These are phyloP conservation scores for Helogale parvula DNA, from an alignment of 2,113 vertebrate species.

Conservation along the genomic window DNA sequence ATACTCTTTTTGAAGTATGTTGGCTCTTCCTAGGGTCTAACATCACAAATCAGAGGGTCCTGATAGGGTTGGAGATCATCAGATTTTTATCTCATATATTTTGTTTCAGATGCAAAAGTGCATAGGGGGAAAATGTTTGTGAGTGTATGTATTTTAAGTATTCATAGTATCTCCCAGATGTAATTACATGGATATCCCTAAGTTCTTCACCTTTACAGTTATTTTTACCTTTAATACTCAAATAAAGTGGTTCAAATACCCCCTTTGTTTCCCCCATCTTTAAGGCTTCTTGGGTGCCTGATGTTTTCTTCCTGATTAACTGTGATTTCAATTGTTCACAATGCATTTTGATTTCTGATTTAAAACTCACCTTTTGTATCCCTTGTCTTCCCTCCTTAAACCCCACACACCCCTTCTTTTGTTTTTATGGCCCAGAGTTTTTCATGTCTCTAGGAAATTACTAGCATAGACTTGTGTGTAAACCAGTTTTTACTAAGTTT, in stretches of 20 bases:
- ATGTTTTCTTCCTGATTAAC: not conserved
- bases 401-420: not conserved
- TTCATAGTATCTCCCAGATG: not conserved
- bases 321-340: not conserved
- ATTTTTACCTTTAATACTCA: slow-evolving; percentile 22
- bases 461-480: not conserved
- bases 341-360: not conserved
- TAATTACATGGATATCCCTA: not conserved
- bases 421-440: not conserved
- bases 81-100: slow-evolving; percentile 1
- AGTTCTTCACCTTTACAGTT: not conserved
- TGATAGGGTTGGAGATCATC: not conserved
- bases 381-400: not conserved
- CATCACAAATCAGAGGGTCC: not conserved
- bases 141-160: not conserved
- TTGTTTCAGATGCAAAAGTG: slow-evolving; percentile 1
- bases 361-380: not conserved
- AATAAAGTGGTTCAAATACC: not conserved
- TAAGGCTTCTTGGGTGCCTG: not conserved
- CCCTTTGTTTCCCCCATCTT: not conserved
- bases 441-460: slow-evolving; percentile 1
- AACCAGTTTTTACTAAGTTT: not conserved
- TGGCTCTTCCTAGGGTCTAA: not conserved
- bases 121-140: not conserved
- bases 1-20: not conserved